These are phyloP conservation scores for Orthochromis malagaraziensis DNA, from an alignment of 2,113 vertebrate genomes.

Conservation along the genomic window DNA sequence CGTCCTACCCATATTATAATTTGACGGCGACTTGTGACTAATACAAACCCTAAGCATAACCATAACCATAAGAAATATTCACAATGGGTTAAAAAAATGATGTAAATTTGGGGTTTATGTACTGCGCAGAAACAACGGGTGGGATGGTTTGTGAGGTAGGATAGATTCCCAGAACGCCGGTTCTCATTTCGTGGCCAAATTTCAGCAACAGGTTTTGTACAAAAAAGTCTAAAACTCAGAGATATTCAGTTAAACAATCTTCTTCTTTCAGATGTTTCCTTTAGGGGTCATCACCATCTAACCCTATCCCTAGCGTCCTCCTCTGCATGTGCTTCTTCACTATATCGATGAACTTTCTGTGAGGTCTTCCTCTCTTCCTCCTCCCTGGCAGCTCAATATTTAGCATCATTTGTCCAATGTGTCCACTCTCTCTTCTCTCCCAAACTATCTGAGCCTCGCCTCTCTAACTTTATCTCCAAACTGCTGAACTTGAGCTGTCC, in stretches of 20 bases:
- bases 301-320: not conserved
- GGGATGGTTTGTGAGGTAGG: not conserved
- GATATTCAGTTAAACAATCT: not conserved
- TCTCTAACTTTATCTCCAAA: not conserved
- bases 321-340: not conserved
- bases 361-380: not conserved
- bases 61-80: not conserved
- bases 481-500: not conserved
- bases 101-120: not conserved
- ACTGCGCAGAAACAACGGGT: not conserved
- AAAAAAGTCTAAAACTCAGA: not conserved
- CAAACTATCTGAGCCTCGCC: not conserved
- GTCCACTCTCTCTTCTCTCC: not conserved
- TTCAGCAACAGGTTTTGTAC: not conserved
- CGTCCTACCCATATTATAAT: not conserved
- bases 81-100: not conserved
- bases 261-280: not conserved
- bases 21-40: accelerated
- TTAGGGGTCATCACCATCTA: not conserved
- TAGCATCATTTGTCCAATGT: not conserved
- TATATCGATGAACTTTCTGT: not conserved
- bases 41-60: not conserved
- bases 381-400: not conserved
- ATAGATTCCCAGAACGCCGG: not conserved
- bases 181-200: not conserved